These are phyloP conservation scores for Orussus abietinus DNA, from an alignment of 1,140 invertebrate species.

Conservation along the genomic window DNA sequence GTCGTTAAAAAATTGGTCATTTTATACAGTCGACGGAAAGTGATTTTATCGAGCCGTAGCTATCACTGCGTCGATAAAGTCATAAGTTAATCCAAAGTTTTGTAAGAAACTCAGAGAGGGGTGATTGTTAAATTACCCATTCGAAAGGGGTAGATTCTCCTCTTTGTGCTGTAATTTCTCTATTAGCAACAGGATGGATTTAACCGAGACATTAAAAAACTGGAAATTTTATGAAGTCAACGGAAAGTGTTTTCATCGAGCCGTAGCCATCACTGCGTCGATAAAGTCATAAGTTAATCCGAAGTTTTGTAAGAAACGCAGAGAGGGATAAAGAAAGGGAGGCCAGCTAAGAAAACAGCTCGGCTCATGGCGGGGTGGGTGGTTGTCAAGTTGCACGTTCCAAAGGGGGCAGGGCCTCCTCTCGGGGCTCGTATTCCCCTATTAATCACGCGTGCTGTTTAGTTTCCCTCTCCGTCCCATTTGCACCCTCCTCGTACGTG, in stretches of 20 bases:
- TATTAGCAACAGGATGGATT: too few species aligned
- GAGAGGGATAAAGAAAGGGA: background rate
- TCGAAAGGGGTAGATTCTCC: too few species aligned
- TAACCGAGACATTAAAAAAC: too few species aligned
- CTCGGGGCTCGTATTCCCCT: constrained; percentile 11
- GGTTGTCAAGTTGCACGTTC: constrained; percentile 1
- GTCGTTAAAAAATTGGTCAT: too few species aligned
- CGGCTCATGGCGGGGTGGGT: constrained; percentile 5
- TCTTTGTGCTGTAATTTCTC: too few species aligned
- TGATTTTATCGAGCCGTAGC: too few species aligned
- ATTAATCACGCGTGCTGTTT: constrained; percentile 28
- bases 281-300: constrained; percentile 5
- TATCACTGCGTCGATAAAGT: too few species aligned
- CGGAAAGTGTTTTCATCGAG: constrained; percentile 16
- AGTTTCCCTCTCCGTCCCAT: constrained; percentile 16
- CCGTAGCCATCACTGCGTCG: constrained; percentile 9
- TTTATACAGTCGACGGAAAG: too few species aligned
- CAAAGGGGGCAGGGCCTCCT: background rate
- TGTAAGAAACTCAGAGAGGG: too few species aligned
- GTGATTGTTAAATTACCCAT: too few species aligned
- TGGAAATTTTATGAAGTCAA: too few species aligned
- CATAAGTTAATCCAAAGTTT: too few species aligned
- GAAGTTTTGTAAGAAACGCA: background rate
- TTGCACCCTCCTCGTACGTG: constrained; percentile 1
- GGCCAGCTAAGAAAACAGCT: constrained; percentile 7